A percentile compares a stretch with the other conserved stretches of the same genome.
Conservation (phyloP, 2,888 invertebrate species). For the Plebejus argus region DNA sequence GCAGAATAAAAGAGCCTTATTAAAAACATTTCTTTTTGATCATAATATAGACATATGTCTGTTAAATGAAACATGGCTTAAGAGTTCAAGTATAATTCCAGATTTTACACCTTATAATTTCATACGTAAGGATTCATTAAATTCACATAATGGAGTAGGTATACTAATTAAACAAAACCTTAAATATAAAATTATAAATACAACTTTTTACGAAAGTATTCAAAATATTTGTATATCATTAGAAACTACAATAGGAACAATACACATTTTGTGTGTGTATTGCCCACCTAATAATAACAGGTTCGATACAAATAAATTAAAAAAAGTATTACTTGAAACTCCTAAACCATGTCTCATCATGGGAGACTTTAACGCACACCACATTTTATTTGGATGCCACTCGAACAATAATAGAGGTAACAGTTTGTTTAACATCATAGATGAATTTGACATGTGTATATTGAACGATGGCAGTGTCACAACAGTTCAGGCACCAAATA, state of each 20-base stretch:
- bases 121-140: constrained; percentile 1
- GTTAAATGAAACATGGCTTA: neutral
- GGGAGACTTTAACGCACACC: no score
- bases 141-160: neutral
- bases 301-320: neutral
- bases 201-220: neutral
- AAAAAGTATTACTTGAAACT: neutral
- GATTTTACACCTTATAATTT: constrained; percentile 16
- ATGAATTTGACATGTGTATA: no score
- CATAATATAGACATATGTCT: neutral
- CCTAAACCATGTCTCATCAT: no score
- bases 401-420: no score
- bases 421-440: no score
- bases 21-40: neutral
- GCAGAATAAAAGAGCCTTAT: neutral
- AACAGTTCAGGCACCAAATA: no score
- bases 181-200: neutral
- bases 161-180: neutral
- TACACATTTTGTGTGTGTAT: neutral
- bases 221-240: neutral
- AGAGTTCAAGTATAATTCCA: neutral
- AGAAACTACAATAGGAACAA: neutral
- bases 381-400: neutral
- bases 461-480: no score
- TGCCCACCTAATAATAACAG: neutral